phyloP scores from a whole-genome alignment of 1,140 invertebrate genomes.

The Polypedilum pembai region DNA sequence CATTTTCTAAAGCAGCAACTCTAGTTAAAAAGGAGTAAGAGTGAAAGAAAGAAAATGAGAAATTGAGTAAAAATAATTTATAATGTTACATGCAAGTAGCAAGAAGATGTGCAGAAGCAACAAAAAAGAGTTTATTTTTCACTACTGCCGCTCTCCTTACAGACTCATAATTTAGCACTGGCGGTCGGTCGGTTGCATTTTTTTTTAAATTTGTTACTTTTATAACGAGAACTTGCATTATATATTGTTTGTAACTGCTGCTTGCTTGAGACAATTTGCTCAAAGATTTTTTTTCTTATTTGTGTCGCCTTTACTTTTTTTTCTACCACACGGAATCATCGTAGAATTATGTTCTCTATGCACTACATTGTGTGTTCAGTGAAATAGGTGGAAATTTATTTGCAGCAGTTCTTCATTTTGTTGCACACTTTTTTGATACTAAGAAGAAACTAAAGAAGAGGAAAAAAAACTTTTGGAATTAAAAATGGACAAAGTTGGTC shows the following conservation, averaged over 20 bases:
- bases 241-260: neutral
- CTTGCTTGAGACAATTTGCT: slow-evolving; percentile 24
- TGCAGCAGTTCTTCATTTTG: slow-evolving; percentile 4
- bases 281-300: neutral
- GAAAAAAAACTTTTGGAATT: neutral
- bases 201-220: slow-evolving; percentile 22
- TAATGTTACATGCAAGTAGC: neutral
- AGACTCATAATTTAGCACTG: slow-evolving; percentile 24
- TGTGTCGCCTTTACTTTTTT: neutral
- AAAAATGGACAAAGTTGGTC: slow-evolving; percentile 17
- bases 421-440: neutral
- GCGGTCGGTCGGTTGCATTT: slow-evolving; percentile 20
- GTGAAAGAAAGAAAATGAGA: neutral
- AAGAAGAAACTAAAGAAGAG: neutral
- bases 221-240: neutral
- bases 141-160: neutral
- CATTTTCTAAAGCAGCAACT: neutral
- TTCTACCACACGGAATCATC: neutral
- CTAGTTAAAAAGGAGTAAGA: too few species aligned
- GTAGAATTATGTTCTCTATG: neutral
- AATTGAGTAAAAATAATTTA: slow-evolving; percentile 14
- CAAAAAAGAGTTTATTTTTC: neutral
- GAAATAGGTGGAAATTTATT: slow-evolving; percentile 18
- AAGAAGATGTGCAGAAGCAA: slow-evolving; percentile 1
- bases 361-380: neutral